A percentile compares a stretch with the other conserved stretches of the same genome.
These are phyloP conservation scores for Sylvia borin DNA, from an alignment of 2,797 vertebrate genomes.

Conservation along the genomic window DNA sequence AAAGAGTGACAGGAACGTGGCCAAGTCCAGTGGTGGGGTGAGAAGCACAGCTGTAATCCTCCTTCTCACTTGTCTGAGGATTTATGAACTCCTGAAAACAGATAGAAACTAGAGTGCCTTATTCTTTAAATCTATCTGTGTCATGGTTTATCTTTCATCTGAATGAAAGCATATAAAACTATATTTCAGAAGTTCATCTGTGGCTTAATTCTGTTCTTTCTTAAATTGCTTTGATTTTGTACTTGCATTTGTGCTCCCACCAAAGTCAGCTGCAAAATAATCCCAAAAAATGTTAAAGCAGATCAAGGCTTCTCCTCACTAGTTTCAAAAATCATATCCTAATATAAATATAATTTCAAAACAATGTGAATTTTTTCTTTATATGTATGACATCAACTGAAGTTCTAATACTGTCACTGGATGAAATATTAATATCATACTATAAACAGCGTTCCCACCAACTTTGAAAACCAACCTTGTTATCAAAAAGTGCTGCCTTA, in stretches of 20 bases:
- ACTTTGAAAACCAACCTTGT: neutral
- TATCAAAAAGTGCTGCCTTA: neutral
- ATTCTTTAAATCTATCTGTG: neutral
- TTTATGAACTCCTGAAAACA: neutral
- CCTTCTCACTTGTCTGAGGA: neutral
- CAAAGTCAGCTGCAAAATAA: neutral
- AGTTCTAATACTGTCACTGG: neutral
- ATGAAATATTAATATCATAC: neutral
- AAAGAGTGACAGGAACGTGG: accelerated
- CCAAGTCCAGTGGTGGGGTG: accelerated
- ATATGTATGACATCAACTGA: neutral
- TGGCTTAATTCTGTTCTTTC: neutral
- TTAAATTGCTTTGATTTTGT: neutral
- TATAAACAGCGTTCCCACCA: accelerated
- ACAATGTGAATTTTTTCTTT: neutral
- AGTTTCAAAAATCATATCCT: neutral
- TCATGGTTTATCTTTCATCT: neutral
- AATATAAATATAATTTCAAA: neutral
- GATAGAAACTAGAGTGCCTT: neutral
- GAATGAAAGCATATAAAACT: neutral
- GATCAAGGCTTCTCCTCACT: neutral
- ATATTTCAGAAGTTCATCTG: neutral
- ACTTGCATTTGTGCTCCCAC: neutral
- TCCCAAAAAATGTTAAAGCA: neutral
- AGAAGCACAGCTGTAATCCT: neutral